phyloP scores from a whole-genome alignment of 2,797 vertebrate genomes.

The Danionella dracula region DNA sequence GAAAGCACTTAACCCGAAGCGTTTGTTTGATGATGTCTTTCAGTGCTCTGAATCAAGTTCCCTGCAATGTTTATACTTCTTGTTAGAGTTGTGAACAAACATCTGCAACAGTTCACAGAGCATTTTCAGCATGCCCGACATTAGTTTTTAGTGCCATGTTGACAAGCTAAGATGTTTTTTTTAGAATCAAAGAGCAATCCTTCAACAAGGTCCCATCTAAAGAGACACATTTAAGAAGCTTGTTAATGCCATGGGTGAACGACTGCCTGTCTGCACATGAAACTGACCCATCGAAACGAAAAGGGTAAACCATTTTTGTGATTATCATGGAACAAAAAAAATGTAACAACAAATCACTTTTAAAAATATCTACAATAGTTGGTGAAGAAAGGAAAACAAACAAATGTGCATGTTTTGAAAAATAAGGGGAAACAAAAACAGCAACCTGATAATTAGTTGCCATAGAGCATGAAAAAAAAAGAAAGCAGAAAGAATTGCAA shows the following conservation, averaged over 20 bases:
- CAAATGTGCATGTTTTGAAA: no score
- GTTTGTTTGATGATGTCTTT: conserved; percentile 58
- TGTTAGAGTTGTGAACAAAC: conserved; percentile 30
- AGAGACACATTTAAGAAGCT: neutral
- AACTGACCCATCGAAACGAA: no score
- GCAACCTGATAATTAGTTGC: no score
- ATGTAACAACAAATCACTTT: no score
- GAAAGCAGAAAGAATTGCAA: no score
- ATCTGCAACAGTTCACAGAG: conserved; percentile 3
- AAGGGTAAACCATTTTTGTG: no score
- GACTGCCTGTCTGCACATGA: neutral
- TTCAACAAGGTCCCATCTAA: neutral
- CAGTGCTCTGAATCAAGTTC: conserved; percentile 51
- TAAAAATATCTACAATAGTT: no score
- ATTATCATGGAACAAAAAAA: no score
- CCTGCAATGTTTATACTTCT: conserved; percentile 51
- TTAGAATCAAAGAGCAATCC: neutral
- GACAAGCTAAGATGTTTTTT: neutral
- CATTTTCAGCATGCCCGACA: conserved; percentile 7
- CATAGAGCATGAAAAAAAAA: no score
- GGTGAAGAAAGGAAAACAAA: no score
- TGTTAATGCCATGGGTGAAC: neutral
- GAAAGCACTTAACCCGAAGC: conserved; percentile 50
- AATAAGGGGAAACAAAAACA: no score
- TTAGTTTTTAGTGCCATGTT: neutral